Base-by-base conservation (phyloP, 2,797 vertebrate species). In the Brachymystax lenok region DNA sequence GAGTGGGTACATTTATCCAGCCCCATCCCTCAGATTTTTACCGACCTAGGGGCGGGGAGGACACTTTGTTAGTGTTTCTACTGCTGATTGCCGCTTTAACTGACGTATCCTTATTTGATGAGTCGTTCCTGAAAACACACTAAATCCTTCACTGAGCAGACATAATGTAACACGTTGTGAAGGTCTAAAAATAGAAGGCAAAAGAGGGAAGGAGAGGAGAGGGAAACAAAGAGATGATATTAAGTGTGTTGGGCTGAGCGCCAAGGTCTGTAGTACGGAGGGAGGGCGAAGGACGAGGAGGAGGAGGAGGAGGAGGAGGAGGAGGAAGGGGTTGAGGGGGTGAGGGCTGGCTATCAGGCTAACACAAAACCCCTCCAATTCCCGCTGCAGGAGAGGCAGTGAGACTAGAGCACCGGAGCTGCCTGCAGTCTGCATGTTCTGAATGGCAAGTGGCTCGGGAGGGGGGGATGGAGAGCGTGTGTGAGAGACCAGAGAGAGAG, bases 391-490 rank as follows among this genome's bases (percentile, higher is more conserved):
- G 73, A 75, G 89, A 63, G 24, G 59, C 89, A 63, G 59, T 87
- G 90, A 85, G 91, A 89, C 85, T 89, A 86, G 81, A 75, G 79
- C 76, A 91, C 88, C 82, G 89, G 91, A 89, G 92, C 90, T 92
- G 92, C 93, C 90, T 93, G 87, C 69, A 89, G 89, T 87, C 88
- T 91, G 83, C 92, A 89, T 93, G 92, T 88, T 92, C 92, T 93
- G 93, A 93, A 93, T 94, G 93, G 88, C 92, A 94, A 94, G 92
- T 93, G 92, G 90, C 75, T 85, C 88, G 84, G 74, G 77, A 61
- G 73, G 51, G 24, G 90, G 87, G 90, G 91, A 89, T 89, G 82
- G 85, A 87, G 85, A 12, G 81, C 24, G n/a, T 54, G 54, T 56
- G 78, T 85, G 84, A 85, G 85, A 64, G 40, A 33, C 27, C 30